phyloP scores from a whole-genome alignment of 1,140 invertebrate genomes.

The Drosophila repletoides region DNA sequence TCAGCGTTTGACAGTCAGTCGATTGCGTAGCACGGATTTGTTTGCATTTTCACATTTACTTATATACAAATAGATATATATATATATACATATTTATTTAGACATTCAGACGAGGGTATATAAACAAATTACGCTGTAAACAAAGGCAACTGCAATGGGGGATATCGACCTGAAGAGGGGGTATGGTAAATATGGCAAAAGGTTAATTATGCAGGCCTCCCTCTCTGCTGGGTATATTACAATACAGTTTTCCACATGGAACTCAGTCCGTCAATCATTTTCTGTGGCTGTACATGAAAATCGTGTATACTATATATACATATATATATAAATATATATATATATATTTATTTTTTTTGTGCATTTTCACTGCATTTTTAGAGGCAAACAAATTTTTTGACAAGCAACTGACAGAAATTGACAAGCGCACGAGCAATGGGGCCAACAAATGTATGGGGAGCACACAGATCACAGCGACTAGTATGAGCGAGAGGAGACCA shows the following conservation, averaged over 20 bases:
- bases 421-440: constrained; percentile 73
- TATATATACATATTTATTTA: no score
- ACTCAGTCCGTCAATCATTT: constrained; percentile 62
- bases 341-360: constrained; percentile 31
- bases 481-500: constrained; percentile 4
- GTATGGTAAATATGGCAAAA: constrained; percentile 56
- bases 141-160: constrained; percentile 37
- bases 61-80: not conserved
- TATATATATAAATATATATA: constrained; percentile 16
- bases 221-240: constrained; percentile 36
- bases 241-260: constrained; percentile 43
- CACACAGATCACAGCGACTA: constrained; percentile 21
- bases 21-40: constrained; percentile 73
- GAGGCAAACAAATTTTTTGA: constrained; percentile 77
- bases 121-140: constrained; percentile 75
- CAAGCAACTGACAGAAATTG: constrained; percentile 80
- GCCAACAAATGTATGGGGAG: constrained; percentile 44
- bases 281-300: constrained; percentile 62
- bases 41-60: constrained; percentile 74
- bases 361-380: constrained; percentile 73
- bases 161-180: constrained; percentile 8
- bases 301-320: constrained; percentile 61
- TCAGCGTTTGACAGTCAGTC: constrained; percentile 49
- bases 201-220: constrained; percentile 70
- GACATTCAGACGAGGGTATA: constrained; percentile 17